Evolutionary conservation across 2,113 vertebrate species (phyloP).

Genomic region (Trinectes maculatus): DNA sequence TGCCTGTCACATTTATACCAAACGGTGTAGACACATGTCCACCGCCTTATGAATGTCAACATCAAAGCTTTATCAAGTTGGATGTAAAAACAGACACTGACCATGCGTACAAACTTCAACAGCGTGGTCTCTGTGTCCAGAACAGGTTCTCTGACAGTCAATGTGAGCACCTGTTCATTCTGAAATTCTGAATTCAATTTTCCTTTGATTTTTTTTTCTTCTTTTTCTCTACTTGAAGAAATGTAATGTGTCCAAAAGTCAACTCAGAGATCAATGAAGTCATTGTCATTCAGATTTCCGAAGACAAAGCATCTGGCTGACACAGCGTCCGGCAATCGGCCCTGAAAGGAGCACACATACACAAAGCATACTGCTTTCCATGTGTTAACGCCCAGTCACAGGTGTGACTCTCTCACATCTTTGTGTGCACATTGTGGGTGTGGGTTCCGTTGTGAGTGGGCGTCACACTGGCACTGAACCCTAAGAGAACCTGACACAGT

Average conservation of each 20-base stretch:
- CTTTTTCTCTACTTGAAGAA: too few relatives aligned
- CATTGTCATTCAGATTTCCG: too few relatives aligned
- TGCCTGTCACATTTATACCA: not conserved
- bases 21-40: not conserved
- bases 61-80: not conserved
- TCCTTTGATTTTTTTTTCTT: too few relatives aligned
- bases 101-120: not conserved
- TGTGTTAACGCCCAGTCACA: too few relatives aligned
- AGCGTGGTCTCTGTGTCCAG: too few relatives aligned
- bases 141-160: not conserved
- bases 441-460: slow-evolving; percentile 25
- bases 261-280: too few relatives aligned
- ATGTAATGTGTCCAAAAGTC: too few relatives aligned
- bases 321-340: too few relatives aligned
- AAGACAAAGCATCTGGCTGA: too few relatives aligned
- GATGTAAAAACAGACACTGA: not conserved
- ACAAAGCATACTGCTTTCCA: too few relatives aligned
- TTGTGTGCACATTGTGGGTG: slow-evolving; percentile 1
- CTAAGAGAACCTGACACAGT: slow-evolving; percentile 62
- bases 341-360: too few relatives aligned
- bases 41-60: not conserved
- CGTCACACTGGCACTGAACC: slow-evolving; percentile 53
- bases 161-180: not conserved
- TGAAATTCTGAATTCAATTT: too few relatives aligned
- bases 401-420: not conserved